Conservation (phyloP, 2,888 invertebrate genomes). For the Charanyca ferruginea region DNA sequence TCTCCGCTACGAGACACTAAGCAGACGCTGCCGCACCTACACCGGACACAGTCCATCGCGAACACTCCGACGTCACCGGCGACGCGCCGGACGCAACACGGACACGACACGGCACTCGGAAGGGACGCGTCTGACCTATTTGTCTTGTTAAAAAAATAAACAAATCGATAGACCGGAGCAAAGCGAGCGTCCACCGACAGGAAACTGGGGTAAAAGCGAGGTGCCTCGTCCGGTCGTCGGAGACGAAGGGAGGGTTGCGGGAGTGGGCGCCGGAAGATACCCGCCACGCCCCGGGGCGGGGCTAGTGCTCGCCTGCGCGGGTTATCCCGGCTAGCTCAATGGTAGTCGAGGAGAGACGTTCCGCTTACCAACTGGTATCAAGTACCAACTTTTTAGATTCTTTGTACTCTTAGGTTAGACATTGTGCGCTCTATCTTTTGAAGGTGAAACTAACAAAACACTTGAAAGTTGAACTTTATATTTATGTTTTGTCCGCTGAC, state of each 20-base stretch:
- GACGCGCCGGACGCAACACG: constrained; percentile 65
- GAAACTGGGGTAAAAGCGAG: constrained; percentile 90
- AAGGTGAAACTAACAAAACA: constrained; percentile 52
- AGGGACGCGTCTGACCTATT: constrained; percentile 79
- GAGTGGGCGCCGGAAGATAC: constrained; percentile 61
- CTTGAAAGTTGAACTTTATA: constrained; percentile 34
- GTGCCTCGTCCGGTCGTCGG: constrained; percentile 78
- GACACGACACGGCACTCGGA: constrained; percentile 74
- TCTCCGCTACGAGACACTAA: constrained; percentile 47
- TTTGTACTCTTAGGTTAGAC: constrained; percentile 38
- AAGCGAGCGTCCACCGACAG: constrained; percentile 89
- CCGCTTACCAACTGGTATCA: constrained; percentile 40
- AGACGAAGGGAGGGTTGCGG: constrained; percentile 65
- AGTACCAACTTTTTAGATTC: constrained; percentile 53
- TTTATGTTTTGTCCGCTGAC: constrained; percentile 13
- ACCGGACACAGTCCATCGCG: constrained; percentile 66
- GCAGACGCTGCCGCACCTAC: constrained; percentile 49
- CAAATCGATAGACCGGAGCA: constrained; percentile 88
- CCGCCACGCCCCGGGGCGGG: constrained; percentile 76
- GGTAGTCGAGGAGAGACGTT: constrained; percentile 42
- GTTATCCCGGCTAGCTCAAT: constrained; percentile 61
- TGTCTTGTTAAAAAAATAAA: constrained; percentile 89
- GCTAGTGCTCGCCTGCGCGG: constrained; percentile 72
- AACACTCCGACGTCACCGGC: constrained; percentile 63
- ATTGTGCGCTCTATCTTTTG: constrained; percentile 37